Evolutionary conservation across 2,113 vertebrate species (phyloP), one percentile per base, ranked within the genome.

Genomic region (Dolichallabes microphthalmus): DNA sequence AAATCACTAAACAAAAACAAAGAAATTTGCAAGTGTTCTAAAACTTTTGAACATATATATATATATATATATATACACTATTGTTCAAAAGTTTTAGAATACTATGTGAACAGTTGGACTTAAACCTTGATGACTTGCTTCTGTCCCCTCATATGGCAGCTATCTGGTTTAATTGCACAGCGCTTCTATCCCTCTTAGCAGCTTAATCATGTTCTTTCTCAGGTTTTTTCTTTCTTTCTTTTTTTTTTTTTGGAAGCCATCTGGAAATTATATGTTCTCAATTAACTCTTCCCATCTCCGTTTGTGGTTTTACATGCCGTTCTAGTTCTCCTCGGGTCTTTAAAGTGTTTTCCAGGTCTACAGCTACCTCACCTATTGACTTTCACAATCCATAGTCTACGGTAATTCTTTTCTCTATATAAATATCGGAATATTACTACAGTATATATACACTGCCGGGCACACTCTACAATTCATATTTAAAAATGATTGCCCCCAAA

Each of bases 241-340:
- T 60, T 57, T 30, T 55, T 55, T 11, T 10, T 32, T 19, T 32
- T n/a, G 13, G n/a, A 66, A 50, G 86, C 90, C 92, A 94, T 93
- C 93, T 94, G 93, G 92, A 93, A 94, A 92, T 91, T 85, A 93
- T 93, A 89, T 88, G 93, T 90, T 90, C 91, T 91, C 91, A 93
- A 95, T 94, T 92, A 93, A 92, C 91, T 92, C 88, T 89, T 86
- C 87, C 92, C 89, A 88, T 92, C 89, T 85, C 84, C 77, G 82
- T 92, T 92, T 85, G 89, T 87, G 85, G 89, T 89, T 92, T 91
- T 88, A 90, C 83, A 86, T 86, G 32, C 30, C 30, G 61, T 76
- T 77, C 64, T 52, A 88, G 75, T 66, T 87, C 89, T 88, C 85
- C 80, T 81, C 50, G 32, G 32, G 32, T 83, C 90, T 93, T 92